A percentile compares a stretch with the other conserved stretches of the same genome.
phyloP scores from a whole-genome alignment of 2,797 vertebrate species.

The Gallirallus australis region DNA sequence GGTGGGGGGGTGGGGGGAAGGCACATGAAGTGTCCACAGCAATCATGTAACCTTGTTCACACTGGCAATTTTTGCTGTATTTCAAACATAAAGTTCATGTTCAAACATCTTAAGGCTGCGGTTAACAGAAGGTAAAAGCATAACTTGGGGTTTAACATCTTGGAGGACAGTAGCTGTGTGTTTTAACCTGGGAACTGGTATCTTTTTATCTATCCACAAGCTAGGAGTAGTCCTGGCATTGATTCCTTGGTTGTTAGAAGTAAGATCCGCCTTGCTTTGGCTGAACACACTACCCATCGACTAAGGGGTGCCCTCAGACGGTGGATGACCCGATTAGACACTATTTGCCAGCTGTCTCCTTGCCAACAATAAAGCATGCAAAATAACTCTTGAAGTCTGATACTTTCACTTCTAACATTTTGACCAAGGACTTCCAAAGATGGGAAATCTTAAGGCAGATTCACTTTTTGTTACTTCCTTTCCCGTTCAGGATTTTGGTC shows the following conservation, averaged over 20 bases:
- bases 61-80: rapidly evolving
- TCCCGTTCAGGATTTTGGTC: not conserved
- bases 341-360: not conserved
- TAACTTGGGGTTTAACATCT: not conserved
- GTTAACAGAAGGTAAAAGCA: not conserved
- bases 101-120: not conserved
- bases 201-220: not conserved
- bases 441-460: not conserved
- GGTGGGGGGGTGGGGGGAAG: rapidly evolving
- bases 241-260: not conserved
- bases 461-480: not conserved
- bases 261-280: not conserved
- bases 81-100: not conserved
- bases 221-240: no score
- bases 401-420: not conserved
- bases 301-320: not conserved
- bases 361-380: not conserved
- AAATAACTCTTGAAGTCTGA: not conserved
- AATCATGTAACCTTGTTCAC: not conserved
- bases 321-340: not conserved
- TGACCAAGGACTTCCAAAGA: not conserved
- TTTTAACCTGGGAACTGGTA: not conserved
- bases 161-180: no score
- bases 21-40: not conserved
- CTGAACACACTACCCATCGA: not conserved